Conservation (phyloP, 2,113 vertebrate species). For the Zeus faber region DNA sequence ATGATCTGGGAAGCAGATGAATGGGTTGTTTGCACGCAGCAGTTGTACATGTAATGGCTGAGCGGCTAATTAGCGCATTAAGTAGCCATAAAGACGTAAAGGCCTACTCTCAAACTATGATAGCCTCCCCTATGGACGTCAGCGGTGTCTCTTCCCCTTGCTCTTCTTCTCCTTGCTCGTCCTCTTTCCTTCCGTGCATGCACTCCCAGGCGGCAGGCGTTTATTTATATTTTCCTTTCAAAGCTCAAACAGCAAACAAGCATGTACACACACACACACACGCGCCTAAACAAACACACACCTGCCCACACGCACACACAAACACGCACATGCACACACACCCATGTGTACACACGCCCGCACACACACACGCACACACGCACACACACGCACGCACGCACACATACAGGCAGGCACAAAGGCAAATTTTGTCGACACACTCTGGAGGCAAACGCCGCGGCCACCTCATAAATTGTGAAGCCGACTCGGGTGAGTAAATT, state of each 20-base stretch:
- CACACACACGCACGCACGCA: conserved; percentile 1
- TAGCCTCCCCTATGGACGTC: too few relatives aligned
- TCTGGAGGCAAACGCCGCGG: conserved; percentile 22
- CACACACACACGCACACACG: conserved; percentile 7
- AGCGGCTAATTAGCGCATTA: too few relatives aligned
- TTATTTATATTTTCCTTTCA: not conserved
- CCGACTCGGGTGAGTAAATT: conserved; percentile 58
- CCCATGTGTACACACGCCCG: conserved; percentile 1
- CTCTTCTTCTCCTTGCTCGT: not conserved
- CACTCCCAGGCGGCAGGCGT: too few relatives aligned
- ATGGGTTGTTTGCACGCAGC: too few relatives aligned
- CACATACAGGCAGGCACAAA: not conserved
- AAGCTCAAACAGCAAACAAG: not conserved
- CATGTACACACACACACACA: not conserved
- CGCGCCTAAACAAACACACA: not conserved
- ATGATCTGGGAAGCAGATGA: too few relatives aligned
- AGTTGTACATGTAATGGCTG: too few relatives aligned
- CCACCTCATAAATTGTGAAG: conserved; percentile 54
- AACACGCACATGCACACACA: not conserved
- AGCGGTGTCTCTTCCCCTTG: too few relatives aligned
- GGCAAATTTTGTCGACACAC: conserved; percentile 15
- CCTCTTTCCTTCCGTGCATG: not conserved
- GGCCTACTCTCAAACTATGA: too few relatives aligned
- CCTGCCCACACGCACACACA: not conserved
- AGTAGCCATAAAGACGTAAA: too few relatives aligned